Percentiles rank a stretch among this genome's conserved stretches.
phyloP scores from a whole-genome alignment of 2,797 vertebrate genomes.

The Sebastes paucispinis region DNA sequence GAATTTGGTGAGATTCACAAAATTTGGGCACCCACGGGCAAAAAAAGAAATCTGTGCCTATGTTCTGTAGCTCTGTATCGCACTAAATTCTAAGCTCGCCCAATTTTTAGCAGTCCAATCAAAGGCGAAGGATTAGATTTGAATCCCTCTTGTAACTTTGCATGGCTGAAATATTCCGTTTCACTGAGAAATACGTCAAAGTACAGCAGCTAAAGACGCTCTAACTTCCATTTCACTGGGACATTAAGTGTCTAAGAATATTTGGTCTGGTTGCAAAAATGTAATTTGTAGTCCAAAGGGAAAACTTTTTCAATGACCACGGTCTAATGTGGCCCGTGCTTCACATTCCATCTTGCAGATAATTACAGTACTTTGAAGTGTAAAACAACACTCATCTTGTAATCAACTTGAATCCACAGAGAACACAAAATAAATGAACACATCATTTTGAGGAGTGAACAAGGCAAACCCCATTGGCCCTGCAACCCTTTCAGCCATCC shows the following conservation, averaged over 20 bases:
- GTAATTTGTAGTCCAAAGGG: constrained; percentile 29
- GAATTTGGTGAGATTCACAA: too few species aligned
- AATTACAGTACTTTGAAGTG: constrained; percentile 31
- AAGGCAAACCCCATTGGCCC: constrained; percentile 27
- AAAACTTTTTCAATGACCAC: constrained; percentile 13
- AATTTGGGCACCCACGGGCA: too few species aligned
- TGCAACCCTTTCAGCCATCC: constrained; percentile 29
- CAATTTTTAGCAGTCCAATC: background rate
- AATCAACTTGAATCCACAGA: constrained; percentile 48
- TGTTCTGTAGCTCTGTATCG: background rate
- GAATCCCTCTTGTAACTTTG: background rate
- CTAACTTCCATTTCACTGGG: background rate
- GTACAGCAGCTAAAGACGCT: background rate
- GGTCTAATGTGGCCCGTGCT: constrained; percentile 3
- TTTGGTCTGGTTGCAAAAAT: constrained; percentile 7
- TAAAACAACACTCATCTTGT: constrained; percentile 40
- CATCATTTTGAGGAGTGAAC: constrained; percentile 40
- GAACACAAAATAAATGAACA: constrained; percentile 46
- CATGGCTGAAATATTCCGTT: background rate
- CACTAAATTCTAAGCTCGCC: fast-evolving
- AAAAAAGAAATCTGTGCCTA: too few species aligned
- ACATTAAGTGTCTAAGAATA: background rate
- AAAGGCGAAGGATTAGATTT: background rate
- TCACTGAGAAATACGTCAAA: background rate
- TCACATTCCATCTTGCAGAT: constrained; percentile 21